Base-by-base conservation (phyloP, 53 echinoderm and acorn worm species). In the Luidia sarsii region DNA sequence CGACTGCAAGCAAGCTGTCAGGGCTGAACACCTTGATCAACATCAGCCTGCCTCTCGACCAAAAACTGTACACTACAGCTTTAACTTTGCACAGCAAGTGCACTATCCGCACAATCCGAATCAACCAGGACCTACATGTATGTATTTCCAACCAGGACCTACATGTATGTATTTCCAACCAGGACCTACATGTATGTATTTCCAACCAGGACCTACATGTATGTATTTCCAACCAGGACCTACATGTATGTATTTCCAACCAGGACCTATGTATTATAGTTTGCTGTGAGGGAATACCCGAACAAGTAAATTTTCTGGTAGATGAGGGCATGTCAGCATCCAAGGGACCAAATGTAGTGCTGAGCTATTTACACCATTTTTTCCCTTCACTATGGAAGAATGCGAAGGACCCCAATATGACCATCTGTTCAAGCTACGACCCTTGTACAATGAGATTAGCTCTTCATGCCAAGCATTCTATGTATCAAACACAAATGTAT, bases 111-210 rank as follows among this genome's bases (percentile, higher is more conserved):
- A 31, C 4, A 39, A 89, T 29, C 89, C 89, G 11, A 28, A 68
- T 2, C 89, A 89, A 22, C 80, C 84, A 2, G 84, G 85, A 15
- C 89, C 89, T n/a, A n/a, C n/a, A n/a, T n/a, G n/a, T 4, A 89
- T 84, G 45, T 89, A 84, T 20, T 87, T 82, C 25, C 24, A 72
- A 7, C 73, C 73, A 23, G 65, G 72, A 0, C 48, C 70, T 10
- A 88, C 74, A 30, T 82, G 67, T 48, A 83, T 75, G 14, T 30
- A 83, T 20, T 88, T n/a, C n/a, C n/a, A n/a, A n/a, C n/a, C n/a
- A n/a, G n/a, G n/a, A n/a, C n/a, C n/a, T n/a, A n/a, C n/a, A n/a
- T n/a, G n/a, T n/a, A n/a, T n/a, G n/a, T n/a, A n/a, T n/a, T n/a
- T n/a, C n/a, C n/a, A n/a, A n/a, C n/a, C n/a, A n/a, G n/a, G n/a